These are phyloP conservation scores for Halcyon malimbica DNA, from an alignment of 2,113 vertebrate genomes.

Conservation along the genomic window DNA sequence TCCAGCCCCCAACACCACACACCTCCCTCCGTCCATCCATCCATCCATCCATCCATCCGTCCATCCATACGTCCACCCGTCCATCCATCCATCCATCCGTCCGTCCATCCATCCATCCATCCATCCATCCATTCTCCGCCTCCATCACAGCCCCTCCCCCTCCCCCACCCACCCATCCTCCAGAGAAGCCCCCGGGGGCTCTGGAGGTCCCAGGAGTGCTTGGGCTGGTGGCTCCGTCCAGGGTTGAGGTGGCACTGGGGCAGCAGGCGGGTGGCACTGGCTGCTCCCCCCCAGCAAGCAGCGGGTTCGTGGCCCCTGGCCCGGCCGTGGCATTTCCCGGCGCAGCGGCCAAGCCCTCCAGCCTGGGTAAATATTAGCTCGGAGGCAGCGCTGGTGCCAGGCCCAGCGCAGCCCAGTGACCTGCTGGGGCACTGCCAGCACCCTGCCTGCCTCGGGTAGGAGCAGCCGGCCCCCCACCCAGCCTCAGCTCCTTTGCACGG, in stretches of 20 bases:
- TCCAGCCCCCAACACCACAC: too few relatives aligned
- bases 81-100: neutral
- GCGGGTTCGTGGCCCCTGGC: neutral
- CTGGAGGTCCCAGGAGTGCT: neutral
- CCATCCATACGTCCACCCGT: neutral
- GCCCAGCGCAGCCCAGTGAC: neutral
- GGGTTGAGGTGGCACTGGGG: neutral
- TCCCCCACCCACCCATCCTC: neutral
- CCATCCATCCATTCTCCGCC: neutral
- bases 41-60: neutral
- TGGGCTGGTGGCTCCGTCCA: neutral
- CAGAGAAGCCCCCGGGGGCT: rapidly evolving
- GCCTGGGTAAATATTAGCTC: slow-evolving; percentile 25
- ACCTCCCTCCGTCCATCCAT: too few relatives aligned
- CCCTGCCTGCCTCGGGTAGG: neutral
- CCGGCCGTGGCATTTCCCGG: neutral
- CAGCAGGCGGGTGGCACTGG: neutral
- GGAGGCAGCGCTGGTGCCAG: neutral
- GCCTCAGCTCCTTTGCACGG: rapidly evolving
- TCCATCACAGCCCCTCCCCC: neutral
- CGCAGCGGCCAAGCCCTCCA: neutral
- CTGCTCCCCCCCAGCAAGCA: too few relatives aligned
- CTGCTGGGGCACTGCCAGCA: neutral
- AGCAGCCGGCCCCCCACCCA: neutral
- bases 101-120: neutral